These are phyloP conservation scores for Erynnis tages DNA, from an alignment of 2,888 invertebrate genomes.

Conservation along the genomic window DNA sequence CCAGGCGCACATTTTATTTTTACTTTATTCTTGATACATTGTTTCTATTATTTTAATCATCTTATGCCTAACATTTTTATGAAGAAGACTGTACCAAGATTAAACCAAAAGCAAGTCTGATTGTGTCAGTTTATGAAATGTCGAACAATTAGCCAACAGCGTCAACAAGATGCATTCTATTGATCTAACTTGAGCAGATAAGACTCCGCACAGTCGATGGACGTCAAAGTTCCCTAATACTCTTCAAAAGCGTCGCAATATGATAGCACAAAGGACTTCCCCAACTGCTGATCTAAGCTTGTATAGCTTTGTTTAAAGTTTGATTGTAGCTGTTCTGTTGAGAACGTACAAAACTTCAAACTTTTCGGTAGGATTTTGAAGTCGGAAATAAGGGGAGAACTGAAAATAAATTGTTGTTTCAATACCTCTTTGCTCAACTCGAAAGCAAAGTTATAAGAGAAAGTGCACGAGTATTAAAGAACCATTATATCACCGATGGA, in stretches of 20 bases:
- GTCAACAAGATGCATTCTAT: not conserved
- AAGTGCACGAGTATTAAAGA: constrained; percentile 6
- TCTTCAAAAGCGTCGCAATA: constrained; percentile 48
- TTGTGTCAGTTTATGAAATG: too few relatives aligned
- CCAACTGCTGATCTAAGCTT: constrained; percentile 37
- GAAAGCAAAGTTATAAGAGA: constrained; percentile 14
- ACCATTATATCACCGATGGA: constrained; percentile 12
- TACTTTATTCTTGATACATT: too few relatives aligned
- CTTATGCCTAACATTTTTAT: too few relatives aligned
- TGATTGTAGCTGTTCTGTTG: constrained; percentile 39
- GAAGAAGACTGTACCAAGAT: too few relatives aligned
- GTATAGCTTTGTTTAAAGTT: constrained; percentile 55
- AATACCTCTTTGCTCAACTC: constrained; percentile 26
- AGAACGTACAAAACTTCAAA: constrained; percentile 20
- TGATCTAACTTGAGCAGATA: constrained; percentile 6
- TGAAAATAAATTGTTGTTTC: constrained; percentile 27
- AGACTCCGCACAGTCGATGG: constrained; percentile 25
- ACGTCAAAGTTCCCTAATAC: constrained; percentile 64
- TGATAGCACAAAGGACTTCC: constrained; percentile 47
- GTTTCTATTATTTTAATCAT: too few relatives aligned
- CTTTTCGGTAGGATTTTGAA: constrained; percentile 28
- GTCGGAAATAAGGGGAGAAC: constrained; percentile 22
- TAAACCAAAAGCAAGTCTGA: too few relatives aligned
- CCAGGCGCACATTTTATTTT: too few relatives aligned
- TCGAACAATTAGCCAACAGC: too few relatives aligned